phyloP scores from a whole-genome alignment of 2,797 vertebrate species.

The Vireo griseus region DNA sequence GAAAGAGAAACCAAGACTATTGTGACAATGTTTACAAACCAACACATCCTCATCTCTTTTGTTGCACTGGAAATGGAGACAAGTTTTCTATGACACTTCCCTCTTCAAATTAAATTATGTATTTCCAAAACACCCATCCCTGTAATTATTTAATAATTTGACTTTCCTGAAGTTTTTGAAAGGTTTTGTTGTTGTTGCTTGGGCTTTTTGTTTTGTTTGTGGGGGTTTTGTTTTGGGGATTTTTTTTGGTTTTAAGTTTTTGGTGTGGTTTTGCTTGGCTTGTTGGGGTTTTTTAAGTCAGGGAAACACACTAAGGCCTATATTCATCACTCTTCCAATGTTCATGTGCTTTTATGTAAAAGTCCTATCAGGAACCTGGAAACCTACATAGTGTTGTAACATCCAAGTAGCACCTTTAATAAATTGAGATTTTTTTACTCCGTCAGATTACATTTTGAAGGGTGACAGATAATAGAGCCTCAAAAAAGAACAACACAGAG shows the following conservation, averaged over 20 bases:
- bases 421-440: background rate
- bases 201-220: background rate
- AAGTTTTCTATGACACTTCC: background rate
- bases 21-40: background rate
- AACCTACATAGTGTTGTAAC: background rate
- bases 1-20: background rate
- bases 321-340: background rate
- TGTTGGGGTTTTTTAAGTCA: background rate
- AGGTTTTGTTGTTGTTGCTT: background rate
- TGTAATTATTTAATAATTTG: background rate
- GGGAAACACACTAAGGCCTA: background rate
- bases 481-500: background rate
- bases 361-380: background rate
- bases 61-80: background rate
- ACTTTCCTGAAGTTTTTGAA: background rate
- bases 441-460: background rate
- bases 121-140: background rate
- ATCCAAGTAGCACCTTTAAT: background rate
- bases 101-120: background rate
- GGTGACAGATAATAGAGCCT: background rate
- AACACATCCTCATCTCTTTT: background rate
- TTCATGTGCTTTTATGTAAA: background rate
- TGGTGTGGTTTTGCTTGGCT: background rate
- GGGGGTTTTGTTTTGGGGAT: rapidly evolving
- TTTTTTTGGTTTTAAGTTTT: background rate